These are phyloP conservation scores for Lophotriccus pileatus DNA, from an alignment of 2,797 vertebrate genomes.

Conservation along the genomic window DNA sequence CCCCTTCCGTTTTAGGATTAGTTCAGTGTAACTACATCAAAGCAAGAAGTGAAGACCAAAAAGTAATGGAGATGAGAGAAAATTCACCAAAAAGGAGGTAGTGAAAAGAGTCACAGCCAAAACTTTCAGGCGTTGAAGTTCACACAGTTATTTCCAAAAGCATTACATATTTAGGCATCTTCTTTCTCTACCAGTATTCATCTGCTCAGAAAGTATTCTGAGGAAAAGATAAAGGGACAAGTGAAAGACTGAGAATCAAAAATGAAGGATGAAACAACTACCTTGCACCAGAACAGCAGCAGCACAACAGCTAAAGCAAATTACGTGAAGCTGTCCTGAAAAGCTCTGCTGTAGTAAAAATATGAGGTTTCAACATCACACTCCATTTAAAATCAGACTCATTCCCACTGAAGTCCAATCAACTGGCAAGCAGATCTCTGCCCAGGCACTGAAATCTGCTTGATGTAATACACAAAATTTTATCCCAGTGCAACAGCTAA, in stretches of 20 bases:
- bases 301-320: neutral
- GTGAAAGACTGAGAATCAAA: neutral
- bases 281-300: neutral
- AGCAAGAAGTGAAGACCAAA: neutral
- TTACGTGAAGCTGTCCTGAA: neutral
- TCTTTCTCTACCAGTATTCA: neutral
- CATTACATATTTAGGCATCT: neutral
- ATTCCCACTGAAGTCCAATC: neutral
- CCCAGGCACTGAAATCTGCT: neutral
- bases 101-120: neutral
- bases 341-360: neutral
- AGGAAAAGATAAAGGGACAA: neutral
- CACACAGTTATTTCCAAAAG: neutral
- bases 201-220: neutral
- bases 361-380: neutral
- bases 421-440: neutral
- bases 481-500: neutral
- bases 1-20: neutral
- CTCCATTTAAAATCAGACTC: neutral
- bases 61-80: neutral
- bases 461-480: neutral
- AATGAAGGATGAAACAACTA: neutral
- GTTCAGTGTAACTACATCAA: neutral
- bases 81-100: neutral
- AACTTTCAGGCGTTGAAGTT: neutral